Evolutionary conservation across 2,888 invertebrate species (phyloP).

Genomic region (Orthosia gothica): DNA sequence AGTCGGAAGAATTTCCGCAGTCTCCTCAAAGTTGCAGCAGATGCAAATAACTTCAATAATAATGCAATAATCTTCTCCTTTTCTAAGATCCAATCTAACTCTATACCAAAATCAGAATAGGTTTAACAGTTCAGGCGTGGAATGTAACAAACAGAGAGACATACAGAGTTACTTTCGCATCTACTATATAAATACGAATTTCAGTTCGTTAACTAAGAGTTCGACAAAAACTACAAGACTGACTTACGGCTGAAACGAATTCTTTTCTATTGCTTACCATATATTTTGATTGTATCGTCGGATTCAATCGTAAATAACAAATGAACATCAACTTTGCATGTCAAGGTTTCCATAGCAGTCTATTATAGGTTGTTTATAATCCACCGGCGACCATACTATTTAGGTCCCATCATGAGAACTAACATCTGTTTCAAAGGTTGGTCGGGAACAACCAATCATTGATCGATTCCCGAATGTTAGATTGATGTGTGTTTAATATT

Average conservation of each 20-base stretch:
- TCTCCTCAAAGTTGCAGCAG: too few relatives aligned
- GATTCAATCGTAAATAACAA: not conserved
- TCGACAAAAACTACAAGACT: not conserved
- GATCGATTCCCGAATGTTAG: slow-evolving; percentile 12
- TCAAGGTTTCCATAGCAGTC: slow-evolving; percentile 11
- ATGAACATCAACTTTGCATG: not conserved
- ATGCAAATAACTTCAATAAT: too few relatives aligned
- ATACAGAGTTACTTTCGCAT: too few relatives aligned
- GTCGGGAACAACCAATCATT: slow-evolving; percentile 1
- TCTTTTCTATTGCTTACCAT: not conserved
- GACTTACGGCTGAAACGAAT: not conserved
- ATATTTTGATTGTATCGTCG: not conserved
- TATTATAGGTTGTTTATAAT: slow-evolving; percentile 17
- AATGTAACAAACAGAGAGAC: too few relatives aligned
- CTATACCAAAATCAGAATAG: too few relatives aligned
- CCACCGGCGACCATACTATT: slow-evolving; percentile 11
- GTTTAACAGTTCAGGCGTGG: too few relatives aligned
- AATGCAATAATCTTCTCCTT: too few relatives aligned
- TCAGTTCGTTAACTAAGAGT: too few relatives aligned
- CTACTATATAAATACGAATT: too few relatives aligned
- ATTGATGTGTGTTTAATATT: not conserved
- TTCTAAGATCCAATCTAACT: too few relatives aligned
- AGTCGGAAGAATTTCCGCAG: too few relatives aligned
- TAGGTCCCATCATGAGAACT: slow-evolving; percentile 37
- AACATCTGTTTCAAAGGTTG: slow-evolving; percentile 49